Evolutionary conservation across 2,888 invertebrate species (phyloP).

Genomic region (Mesochorus sp.): DNA sequence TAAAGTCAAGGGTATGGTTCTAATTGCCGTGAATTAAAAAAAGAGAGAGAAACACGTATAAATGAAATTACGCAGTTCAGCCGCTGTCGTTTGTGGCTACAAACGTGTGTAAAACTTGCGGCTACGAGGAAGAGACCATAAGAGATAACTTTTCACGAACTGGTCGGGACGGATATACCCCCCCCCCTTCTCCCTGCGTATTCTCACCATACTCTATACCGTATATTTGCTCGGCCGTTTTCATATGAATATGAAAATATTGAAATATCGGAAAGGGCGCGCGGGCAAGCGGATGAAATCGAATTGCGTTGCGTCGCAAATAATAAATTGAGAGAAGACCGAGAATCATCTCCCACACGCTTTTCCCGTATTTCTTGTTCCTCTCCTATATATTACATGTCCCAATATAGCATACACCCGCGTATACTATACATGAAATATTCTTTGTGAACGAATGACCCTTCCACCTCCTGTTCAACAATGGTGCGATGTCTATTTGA

Average conservation of each 20-base stretch:
- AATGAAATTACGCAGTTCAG: no score
- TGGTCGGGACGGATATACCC: conserved; percentile 24
- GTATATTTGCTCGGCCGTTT: conserved; percentile 31
- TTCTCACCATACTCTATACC: conserved; percentile 46
- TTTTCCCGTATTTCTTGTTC: conserved; percentile 6
- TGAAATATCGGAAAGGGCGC: conserved; percentile 57
- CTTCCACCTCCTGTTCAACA: no score
- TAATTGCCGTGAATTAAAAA: no score
- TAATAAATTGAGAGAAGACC: conserved; percentile 57
- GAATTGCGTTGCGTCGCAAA: conserved; percentile 57
- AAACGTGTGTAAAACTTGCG: not conserved
- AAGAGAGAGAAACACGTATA: no score
- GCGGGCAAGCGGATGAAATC: conserved; percentile 58
- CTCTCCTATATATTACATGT: not conserved
- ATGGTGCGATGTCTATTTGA: no score
- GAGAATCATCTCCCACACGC: conserved; percentile 18
- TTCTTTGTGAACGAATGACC: no score
- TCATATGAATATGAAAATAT: conserved; percentile 66
- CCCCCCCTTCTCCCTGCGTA: conserved; percentile 22
- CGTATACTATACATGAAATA: no score
- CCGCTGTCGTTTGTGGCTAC: not conserved
- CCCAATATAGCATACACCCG: not conserved
- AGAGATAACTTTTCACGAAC: conserved; percentile 31
- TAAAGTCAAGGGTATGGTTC: no score
- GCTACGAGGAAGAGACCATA: not conserved